Percentiles rank a stretch among this genome's conserved stretches.
Conservation (phyloP, 2,797 vertebrate genomes). For the Pantherophis vulpinus region DNA sequence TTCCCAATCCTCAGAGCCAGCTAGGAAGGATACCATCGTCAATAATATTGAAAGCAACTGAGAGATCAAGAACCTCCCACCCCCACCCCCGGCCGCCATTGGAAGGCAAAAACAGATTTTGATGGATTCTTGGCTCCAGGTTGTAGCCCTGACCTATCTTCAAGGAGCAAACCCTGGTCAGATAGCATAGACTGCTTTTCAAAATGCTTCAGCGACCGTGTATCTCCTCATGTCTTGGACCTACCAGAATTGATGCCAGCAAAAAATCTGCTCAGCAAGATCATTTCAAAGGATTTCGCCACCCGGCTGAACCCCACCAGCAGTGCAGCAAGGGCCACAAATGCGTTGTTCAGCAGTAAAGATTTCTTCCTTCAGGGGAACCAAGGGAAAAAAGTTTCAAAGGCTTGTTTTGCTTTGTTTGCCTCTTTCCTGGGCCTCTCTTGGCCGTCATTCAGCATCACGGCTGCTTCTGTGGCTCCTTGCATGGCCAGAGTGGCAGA, state of each 20-base stretch:
- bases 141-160: not conserved
- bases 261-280: slow-evolving; percentile 84
- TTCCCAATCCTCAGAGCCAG: not conserved
- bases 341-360: slow-evolving; percentile 85
- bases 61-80: not conserved
- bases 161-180: not conserved
- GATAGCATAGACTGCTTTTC: not conserved
- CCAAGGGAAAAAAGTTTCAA: slow-evolving; percentile 12
- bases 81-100: no score
- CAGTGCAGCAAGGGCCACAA: slow-evolving; percentile 76
- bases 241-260: slow-evolving; percentile 85
- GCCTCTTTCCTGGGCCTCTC: not conserved
- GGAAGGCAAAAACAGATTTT: not conserved
- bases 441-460: not conserved
- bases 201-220: not conserved
- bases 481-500: not conserved
- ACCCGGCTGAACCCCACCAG: slow-evolving; percentile 79
- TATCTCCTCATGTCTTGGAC: not conserved
- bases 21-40: not conserved
- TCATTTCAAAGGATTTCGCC: slow-evolving; percentile 88
- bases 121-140: not conserved
- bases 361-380: slow-evolving; percentile 82
- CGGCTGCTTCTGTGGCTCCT: not conserved
- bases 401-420: not conserved
- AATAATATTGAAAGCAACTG: not conserved